Percentiles rank a stretch among this genome's conserved stretches.
Evolutionary conservation across 1,140 invertebrate genomes (phyloP).

Genomic region (Drosophila micromelanica): DNA sequence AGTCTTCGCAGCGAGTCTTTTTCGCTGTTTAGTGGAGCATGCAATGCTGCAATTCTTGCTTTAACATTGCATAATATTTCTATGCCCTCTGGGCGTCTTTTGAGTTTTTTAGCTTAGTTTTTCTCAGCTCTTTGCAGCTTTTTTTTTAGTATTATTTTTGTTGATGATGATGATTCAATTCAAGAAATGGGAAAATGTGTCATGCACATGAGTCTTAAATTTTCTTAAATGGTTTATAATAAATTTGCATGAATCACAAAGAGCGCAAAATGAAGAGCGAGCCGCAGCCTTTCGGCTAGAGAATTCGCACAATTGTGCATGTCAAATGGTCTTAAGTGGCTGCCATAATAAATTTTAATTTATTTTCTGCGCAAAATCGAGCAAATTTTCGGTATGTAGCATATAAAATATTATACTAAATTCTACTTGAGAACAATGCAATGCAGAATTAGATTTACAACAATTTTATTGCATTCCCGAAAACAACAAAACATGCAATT

Average conservation of each 20-base stretch:
- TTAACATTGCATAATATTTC: slow-evolving; percentile 58
- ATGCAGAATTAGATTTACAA: not conserved
- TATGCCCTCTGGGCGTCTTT: slow-evolving; percentile 14
- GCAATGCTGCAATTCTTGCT: slow-evolving; percentile 59
- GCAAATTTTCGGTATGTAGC: slow-evolving; percentile 6
- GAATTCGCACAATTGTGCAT: slow-evolving; percentile 50
- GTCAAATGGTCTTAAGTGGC: slow-evolving; percentile 71
- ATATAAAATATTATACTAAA: not conserved
- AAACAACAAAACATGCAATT: not conserved
- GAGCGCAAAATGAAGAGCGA: slow-evolving; percentile 7
- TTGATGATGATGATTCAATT: slow-evolving; percentile 63
- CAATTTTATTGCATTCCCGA: not conserved
- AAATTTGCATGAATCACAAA: slow-evolving; percentile 67
- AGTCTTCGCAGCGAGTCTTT: slow-evolving; percentile 11
- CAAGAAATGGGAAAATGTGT: slow-evolving; percentile 62
- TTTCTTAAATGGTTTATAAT: slow-evolving; percentile 72
- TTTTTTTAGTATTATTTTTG: slow-evolving; percentile 1
- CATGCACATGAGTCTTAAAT: slow-evolving; percentile 53
- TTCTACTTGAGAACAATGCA: not conserved
- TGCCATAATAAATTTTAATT: slow-evolving; percentile 73
- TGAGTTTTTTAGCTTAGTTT: slow-evolving; percentile 6
- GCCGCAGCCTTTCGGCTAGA: slow-evolving; percentile 14
- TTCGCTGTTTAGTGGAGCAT: slow-evolving; percentile 66
- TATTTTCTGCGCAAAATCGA: slow-evolving; percentile 48
- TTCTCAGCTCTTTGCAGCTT: not conserved